These are phyloP conservation scores for Drosophila incognita DNA, from an alignment of 2,888 invertebrate species.

Conservation along the genomic window DNA sequence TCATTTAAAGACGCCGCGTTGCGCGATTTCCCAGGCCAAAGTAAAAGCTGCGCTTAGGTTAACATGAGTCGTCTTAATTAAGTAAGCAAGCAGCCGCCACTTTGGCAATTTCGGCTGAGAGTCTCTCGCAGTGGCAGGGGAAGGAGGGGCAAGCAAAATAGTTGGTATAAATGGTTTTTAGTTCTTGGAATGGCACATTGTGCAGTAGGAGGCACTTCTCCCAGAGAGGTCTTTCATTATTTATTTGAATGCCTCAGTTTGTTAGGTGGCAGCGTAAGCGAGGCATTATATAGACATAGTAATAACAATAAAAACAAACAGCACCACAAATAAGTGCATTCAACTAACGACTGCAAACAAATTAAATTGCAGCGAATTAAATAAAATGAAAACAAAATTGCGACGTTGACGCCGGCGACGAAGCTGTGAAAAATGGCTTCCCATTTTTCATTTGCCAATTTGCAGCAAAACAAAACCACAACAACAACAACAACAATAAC, in stretches of 20 bases:
- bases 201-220: slow-evolving; percentile 27
- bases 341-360: slow-evolving; percentile 50
- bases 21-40: slow-evolving; percentile 63
- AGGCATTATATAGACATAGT: slow-evolving; percentile 1
- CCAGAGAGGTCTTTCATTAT: slow-evolving; percentile 34
- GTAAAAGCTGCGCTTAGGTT: slow-evolving; percentile 63
- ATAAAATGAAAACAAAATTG: slow-evolving; percentile 67
- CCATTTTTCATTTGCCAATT: slow-evolving; percentile 65
- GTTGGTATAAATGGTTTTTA: background rate
- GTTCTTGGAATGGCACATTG: slow-evolving; percentile 31
- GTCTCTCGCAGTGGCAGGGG: background rate
- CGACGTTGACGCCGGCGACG: slow-evolving; percentile 16
- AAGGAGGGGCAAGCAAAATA: background rate
- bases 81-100: slow-evolving; percentile 46
- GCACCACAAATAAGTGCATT: slow-evolving; percentile 13
- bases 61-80: slow-evolving; percentile 54
- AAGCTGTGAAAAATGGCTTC: slow-evolving; percentile 54
- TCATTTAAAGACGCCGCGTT: slow-evolving; percentile 59
- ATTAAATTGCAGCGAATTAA: slow-evolving; percentile 69
- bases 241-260: slow-evolving; percentile 33
- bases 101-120: slow-evolving; percentile 20
- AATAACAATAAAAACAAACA: background rate
- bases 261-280: slow-evolving; percentile 25
- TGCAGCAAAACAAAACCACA: slow-evolving; percentile 23
- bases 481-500: background rate